These are phyloP conservation scores for Nysson spinosus DNA, from an alignment of 2,888 invertebrate genomes.

Conservation along the genomic window DNA sequence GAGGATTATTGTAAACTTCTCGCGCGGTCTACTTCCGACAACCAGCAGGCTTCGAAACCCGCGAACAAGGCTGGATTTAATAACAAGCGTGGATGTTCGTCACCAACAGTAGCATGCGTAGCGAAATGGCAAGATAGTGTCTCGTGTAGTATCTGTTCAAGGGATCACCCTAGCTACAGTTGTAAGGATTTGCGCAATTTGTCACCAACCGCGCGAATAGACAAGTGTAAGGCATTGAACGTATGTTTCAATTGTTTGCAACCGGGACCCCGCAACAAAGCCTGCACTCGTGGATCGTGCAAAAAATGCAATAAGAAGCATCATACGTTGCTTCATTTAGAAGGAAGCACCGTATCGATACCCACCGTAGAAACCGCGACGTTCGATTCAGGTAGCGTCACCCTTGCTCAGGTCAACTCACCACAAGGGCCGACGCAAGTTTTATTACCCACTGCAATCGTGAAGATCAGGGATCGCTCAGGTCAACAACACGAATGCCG, in stretches of 20 bases:
- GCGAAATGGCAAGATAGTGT: too few species aligned
- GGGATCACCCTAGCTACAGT: background rate
- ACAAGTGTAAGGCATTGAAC: background rate
- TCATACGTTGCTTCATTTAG: slow-evolving; percentile 4
- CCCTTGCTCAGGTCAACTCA: background rate
- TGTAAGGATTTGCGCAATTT: background rate
- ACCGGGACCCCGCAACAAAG: background rate
- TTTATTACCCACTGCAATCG: background rate
- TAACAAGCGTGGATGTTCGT: too few species aligned
- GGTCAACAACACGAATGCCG: background rate
- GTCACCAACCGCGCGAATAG: background rate
- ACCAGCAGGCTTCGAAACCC: too few species aligned
- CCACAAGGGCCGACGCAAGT: background rate
- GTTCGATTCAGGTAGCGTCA: background rate
- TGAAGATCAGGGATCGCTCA: background rate
- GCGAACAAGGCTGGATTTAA: too few species aligned
- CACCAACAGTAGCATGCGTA: too few species aligned
- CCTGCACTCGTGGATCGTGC: background rate
- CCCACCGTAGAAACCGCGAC: background rate
- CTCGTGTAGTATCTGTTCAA: too few species aligned
- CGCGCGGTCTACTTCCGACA: too few species aligned
- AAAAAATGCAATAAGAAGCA: background rate
- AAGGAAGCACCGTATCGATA: background rate
- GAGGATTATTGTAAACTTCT: too few species aligned
- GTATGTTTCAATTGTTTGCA: slow-evolving; percentile 4